A percentile compares a stretch with the other conserved stretches of the same genome.
These are phyloP conservation scores for Aegithalos caudatus DNA, from an alignment of 2,113 vertebrate genomes.

Conservation along the genomic window DNA sequence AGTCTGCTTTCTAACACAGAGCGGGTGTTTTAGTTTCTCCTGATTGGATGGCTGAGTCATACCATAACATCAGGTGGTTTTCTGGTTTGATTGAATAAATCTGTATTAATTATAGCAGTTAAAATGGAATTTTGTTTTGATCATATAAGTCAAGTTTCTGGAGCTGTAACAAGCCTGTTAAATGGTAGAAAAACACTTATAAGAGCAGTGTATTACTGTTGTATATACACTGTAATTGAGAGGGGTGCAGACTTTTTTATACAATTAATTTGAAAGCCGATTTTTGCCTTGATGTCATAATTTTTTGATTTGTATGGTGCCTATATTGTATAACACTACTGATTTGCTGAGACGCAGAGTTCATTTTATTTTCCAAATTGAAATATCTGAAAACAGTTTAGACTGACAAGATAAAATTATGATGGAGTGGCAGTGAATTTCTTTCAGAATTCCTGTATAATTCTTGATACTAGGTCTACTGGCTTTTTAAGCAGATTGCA, in stretches of 20 bases:
- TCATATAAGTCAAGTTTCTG: background rate
- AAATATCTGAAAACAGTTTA: background rate
- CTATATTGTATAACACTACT: background rate
- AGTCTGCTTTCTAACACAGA: background rate
- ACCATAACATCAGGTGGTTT: conserved; percentile 20
- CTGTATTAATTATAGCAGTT: background rate
- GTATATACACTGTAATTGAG: background rate
- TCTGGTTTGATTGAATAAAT: background rate
- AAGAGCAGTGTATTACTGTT: background rate
- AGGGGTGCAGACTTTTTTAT: background rate
- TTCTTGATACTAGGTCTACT: background rate
- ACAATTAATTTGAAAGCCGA: background rate
- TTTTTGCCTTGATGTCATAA: background rate
- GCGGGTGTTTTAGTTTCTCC: background rate
- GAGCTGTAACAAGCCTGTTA: background rate
- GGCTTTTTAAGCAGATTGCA: background rate
- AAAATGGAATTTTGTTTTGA: background rate
- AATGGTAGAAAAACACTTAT: background rate
- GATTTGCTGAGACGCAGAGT: background rate
- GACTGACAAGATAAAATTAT: background rate
- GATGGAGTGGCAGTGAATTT: background rate
- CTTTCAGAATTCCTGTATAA: background rate
- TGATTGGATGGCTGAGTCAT: conserved; percentile 15
- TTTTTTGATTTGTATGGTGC: background rate
- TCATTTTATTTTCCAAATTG: background rate